Base-by-base conservation (phyloP, 2,113 vertebrate genomes). In the Zonotrichia leucophrys region DNA sequence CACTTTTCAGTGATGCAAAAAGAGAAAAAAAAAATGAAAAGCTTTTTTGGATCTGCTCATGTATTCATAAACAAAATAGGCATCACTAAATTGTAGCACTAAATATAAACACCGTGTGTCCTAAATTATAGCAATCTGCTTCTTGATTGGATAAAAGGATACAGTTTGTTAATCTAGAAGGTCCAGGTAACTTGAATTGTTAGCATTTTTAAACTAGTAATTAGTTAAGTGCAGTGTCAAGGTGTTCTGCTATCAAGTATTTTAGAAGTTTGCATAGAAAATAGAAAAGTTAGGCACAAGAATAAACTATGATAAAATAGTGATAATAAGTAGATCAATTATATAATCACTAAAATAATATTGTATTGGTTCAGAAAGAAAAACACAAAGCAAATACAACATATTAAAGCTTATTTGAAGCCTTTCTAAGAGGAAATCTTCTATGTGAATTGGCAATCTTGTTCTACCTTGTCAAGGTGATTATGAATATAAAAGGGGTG, bases 401-500 rank as follows among this genome's bases (percentile, higher is more conserved):
- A 56, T 77, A 80, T 35, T 82, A 75, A 89, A 84, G 39, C 27
- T 56, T 77, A 76, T 93, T 83, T 90, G 53, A 93, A 87, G 66
- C 27, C 22, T 68, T 83, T 58, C 46, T 41, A 62, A 79, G 28
- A 58, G 59, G 70, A 82, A 90, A 83, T 62, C 33, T 91, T 78
- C 76, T 31, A 13, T 1, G 4, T 42, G 83, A 79, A 85, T 39
- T 76, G 37, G 63, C n/a, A 82, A 79, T 62, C 82, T 58, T 87
- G 39, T 60, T 87, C 44, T 68, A 78, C 39, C 81, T 84, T 91
- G 78, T 76, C 78, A 93, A 79, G 67, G 92, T 93, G 85, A 69
- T 69, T 68, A 72, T 56, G 49, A 85, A 60, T 91, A 88, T 30
- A 31, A 90, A 90, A 82, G 24, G 10, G 2, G 39, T 59, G 87